Evolutionary conservation across 2,113 vertebrate genomes (phyloP).

Genomic region (Acrocephalus arundinaceus): DNA sequence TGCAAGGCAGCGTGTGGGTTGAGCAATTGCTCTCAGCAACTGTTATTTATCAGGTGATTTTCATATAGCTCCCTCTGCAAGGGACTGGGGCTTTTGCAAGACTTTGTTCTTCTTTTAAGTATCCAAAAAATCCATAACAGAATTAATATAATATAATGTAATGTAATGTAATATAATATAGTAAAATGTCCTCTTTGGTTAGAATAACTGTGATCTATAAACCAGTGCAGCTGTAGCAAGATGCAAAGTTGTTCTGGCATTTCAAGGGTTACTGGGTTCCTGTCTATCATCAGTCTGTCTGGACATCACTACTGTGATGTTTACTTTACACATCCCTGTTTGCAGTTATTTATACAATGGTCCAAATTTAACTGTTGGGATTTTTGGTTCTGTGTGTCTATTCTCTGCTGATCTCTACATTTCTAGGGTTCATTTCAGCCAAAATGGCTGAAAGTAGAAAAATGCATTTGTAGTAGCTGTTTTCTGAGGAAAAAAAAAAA

Average conservation of each 20-base stretch:
- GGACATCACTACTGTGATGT: not conserved
- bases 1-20: not conserved
- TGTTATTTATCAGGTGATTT: constrained; percentile 52
- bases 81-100: not conserved
- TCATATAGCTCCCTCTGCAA: not conserved
- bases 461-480: not conserved
- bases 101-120: constrained; percentile 24
- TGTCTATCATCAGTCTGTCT: not conserved
- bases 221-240: not conserved
- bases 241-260: not conserved
- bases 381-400: not conserved
- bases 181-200: not conserved
- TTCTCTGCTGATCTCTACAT: not conserved
- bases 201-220: not conserved
- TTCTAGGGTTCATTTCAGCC: not conserved
- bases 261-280: constrained; percentile 5
- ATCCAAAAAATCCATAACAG: not conserved
- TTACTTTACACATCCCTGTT: not conserved
- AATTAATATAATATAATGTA: not conserved
- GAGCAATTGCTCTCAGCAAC: constrained; percentile 40
- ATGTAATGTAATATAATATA: not conserved
- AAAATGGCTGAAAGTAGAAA: not conserved
- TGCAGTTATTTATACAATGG: not conserved
- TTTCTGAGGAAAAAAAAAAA: not conserved
- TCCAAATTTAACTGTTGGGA: not conserved